Conservation (phyloP, 2,113 vertebrate species). For the Polypterus bichir region DNA sequence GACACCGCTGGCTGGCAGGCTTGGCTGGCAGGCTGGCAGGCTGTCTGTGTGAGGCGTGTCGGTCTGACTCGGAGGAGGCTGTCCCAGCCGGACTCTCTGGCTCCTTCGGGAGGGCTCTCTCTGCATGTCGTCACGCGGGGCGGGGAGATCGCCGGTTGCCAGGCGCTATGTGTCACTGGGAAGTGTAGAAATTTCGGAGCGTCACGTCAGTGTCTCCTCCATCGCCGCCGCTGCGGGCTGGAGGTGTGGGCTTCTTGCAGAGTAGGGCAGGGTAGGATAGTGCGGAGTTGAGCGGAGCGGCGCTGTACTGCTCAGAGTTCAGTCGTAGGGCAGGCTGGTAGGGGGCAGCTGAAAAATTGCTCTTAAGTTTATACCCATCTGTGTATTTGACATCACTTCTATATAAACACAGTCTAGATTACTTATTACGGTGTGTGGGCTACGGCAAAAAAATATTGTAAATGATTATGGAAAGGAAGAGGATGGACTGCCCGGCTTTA, state of each 20-base stretch:
- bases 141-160: constrained; percentile 23
- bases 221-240: constrained; percentile 9
- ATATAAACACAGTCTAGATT: too few relatives aligned
- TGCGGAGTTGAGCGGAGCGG: too few relatives aligned
- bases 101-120: not conserved
- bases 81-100: constrained; percentile 9
- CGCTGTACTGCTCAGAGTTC: not conserved
- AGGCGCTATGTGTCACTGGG: constrained; percentile 31
- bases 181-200: constrained; percentile 30
- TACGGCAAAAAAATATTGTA: constrained; percentile 9
- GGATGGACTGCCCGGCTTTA: constrained; percentile 62
- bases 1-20: constrained; percentile 26
- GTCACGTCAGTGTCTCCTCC: constrained; percentile 24
- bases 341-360: too few relatives aligned
- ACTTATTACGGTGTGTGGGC: too few relatives aligned
- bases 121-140: not conserved
- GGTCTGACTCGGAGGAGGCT: too few relatives aligned
- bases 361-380: too few relatives aligned
- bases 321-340: not conserved
- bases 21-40: constrained; percentile 21
- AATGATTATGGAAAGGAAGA: constrained; percentile 57
- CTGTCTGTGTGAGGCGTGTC: too few relatives aligned
- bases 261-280: too few relatives aligned
- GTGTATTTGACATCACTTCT: too few relatives aligned
- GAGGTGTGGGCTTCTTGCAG: constrained; percentile 1